These are phyloP conservation scores for Cynaeus angustus DNA, from an alignment of 2,888 invertebrate species.

Conservation along the genomic window DNA sequence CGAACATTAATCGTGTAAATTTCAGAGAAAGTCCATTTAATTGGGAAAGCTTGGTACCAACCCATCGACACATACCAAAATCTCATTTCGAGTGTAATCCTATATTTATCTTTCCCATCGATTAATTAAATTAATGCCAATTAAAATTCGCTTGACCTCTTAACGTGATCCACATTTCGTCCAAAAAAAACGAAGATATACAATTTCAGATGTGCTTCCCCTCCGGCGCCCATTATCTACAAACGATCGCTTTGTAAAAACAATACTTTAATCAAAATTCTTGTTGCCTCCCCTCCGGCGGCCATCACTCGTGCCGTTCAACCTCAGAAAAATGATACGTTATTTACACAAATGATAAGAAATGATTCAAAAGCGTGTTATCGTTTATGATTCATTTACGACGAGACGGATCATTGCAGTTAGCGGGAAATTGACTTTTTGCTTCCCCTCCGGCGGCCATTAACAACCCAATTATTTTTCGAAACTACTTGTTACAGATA, in stretches of 20 bases:
- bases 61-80: neutral
- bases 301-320: too few species aligned
- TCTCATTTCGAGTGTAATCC: neutral
- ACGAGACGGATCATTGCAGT: too few species aligned
- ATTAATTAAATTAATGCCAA: conserved; percentile 8
- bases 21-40: conserved; percentile 22
- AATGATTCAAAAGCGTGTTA: too few species aligned
- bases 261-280: conserved; percentile 17
- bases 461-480: neutral
- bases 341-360: too few species aligned
- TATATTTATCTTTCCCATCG: conserved; percentile 1
- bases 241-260: neutral
- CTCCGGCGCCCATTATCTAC: conserved; percentile 16
- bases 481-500: conserved; percentile 1
- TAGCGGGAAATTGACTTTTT: too few species aligned
- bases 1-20: conserved; percentile 8
- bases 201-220: conserved; percentile 1
- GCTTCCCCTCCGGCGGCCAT: conserved; percentile 11
- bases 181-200: neutral
- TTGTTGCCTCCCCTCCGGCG: neutral
- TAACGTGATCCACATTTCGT: conserved; percentile 24
- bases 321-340: too few species aligned
- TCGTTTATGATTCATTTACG: too few species aligned
- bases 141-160: conserved; percentile 12
- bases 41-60: conserved; percentile 9